Conservation (phyloP, 2,797 vertebrate genomes). For the Brotula barbata region DNA sequence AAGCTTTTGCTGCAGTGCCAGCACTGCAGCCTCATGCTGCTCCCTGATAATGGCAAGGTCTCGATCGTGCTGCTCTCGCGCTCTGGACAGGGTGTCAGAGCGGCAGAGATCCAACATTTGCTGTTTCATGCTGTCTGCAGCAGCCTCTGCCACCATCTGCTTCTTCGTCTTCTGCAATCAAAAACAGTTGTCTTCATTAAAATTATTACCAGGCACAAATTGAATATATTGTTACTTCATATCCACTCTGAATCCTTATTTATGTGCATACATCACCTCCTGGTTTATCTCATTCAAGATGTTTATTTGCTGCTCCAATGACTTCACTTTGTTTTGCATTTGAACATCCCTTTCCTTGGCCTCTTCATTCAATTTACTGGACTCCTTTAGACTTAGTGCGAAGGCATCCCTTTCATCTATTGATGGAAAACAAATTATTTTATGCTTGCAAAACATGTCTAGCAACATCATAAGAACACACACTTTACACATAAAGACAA, state of each 20-base stretch:
- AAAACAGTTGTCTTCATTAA: background rate
- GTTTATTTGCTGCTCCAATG: constrained; percentile 86
- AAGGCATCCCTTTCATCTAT: constrained; percentile 93
- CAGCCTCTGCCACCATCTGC: constrained; percentile 85
- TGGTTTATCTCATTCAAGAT: constrained; percentile 83
- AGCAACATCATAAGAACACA: too few relatives aligned
- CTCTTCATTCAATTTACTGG: constrained; percentile 83
- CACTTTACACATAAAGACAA: too few relatives aligned
- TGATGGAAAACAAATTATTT: constrained; percentile 16
- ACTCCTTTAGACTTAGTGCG: constrained; percentile 85
- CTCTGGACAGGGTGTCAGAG: constrained; percentile 87
- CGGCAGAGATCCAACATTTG: constrained; percentile 89
- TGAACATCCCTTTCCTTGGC: constrained; percentile 84
- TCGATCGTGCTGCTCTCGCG: constrained; percentile 87
- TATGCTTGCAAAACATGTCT: background rate
- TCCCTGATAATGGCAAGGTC: constrained; percentile 81
- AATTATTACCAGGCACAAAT: background rate
- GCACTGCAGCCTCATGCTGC: constrained; percentile 84
- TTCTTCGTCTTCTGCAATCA: constrained; percentile 83
- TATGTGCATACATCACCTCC: too few relatives aligned
- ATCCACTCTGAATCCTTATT: too few relatives aligned
- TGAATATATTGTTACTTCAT: too few relatives aligned
- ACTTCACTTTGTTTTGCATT: constrained; percentile 85
- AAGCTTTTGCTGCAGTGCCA: constrained; percentile 83
- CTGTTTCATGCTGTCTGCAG: constrained; percentile 90